These are phyloP conservation scores for Drosophila nigrodunni DNA, from an alignment of 1,140 invertebrate species.

Conservation along the genomic window DNA sequence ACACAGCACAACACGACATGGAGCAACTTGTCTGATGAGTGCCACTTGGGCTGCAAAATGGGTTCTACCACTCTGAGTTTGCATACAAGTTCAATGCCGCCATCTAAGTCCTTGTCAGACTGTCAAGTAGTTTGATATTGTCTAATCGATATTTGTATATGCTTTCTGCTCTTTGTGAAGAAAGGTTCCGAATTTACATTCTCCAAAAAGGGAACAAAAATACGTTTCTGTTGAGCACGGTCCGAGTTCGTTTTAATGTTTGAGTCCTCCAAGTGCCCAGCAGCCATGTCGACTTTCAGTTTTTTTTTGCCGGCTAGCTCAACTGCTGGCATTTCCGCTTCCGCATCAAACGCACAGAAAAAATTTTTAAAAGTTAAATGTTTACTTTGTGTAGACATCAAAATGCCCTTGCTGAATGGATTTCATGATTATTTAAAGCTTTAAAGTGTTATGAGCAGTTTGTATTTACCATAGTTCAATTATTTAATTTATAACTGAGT, in stretches of 20 bases:
- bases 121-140: constrained; percentile 73
- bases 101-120: constrained; percentile 61
- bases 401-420: constrained; percentile 22
- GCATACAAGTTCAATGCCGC: constrained; percentile 73
- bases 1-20: constrained; percentile 3
- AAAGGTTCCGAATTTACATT: constrained; percentile 63
- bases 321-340: constrained; percentile 68
- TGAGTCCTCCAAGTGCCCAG: constrained; percentile 26
- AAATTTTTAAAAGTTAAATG: constrained; percentile 25
- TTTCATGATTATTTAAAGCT: background rate
- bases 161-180: constrained; percentile 13
- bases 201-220: constrained; percentile 32
- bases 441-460: background rate
- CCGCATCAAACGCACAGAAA: constrained; percentile 52
- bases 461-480: too few species aligned
- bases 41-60: background rate
- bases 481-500: too few species aligned
- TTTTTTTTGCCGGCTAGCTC: constrained; percentile 17
- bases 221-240: constrained; percentile 19
- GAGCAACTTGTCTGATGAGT: constrained; percentile 14
- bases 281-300: constrained; percentile 31
- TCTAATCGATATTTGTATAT: constrained; percentile 78
- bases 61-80: background rate
- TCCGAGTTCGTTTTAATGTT: constrained; percentile 12
- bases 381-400: constrained; percentile 22